These are phyloP conservation scores for Epizoanthus scotinus DNA, from an alignment of 92 coral and sea anemone species.

Conservation along the genomic window DNA sequence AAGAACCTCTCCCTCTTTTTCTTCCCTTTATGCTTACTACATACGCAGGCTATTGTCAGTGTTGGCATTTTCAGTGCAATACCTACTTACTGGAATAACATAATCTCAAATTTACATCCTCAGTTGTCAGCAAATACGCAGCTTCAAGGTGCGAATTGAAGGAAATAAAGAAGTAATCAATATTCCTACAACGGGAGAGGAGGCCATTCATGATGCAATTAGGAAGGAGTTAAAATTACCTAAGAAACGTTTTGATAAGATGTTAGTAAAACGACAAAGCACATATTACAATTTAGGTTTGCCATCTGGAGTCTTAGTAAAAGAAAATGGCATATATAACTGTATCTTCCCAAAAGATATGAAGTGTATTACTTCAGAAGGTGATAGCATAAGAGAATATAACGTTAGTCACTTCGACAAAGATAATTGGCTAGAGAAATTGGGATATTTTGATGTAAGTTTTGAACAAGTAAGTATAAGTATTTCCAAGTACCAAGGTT, in stretches of 20 bases:
- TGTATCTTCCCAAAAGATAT: background rate
- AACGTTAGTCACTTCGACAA: background rate
- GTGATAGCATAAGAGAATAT: background rate
- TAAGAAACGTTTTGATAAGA: background rate
- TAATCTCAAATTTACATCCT: too few species aligned
- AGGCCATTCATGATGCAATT: background rate
- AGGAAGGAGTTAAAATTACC: background rate
- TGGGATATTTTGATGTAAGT: background rate
- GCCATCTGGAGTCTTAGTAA: background rate
- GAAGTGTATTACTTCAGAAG: background rate
- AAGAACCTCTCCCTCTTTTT: too few species aligned
- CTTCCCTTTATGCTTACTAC: too few species aligned
- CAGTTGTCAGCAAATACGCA: background rate
- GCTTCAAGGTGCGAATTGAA: background rate
- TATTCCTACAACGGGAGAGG: background rate
- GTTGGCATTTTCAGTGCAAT: too few species aligned
- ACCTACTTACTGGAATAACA: too few species aligned
- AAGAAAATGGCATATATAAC: background rate
- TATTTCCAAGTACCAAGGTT: background rate
- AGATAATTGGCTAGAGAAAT: background rate
- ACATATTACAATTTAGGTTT: background rate
- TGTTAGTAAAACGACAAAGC: background rate
- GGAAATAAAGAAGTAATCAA: background rate
- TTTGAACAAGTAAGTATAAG: background rate
- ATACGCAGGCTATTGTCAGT: too few species aligned